Conservation (phyloP, 2,888 invertebrate species). For the Ennomos erosarius region DNA sequence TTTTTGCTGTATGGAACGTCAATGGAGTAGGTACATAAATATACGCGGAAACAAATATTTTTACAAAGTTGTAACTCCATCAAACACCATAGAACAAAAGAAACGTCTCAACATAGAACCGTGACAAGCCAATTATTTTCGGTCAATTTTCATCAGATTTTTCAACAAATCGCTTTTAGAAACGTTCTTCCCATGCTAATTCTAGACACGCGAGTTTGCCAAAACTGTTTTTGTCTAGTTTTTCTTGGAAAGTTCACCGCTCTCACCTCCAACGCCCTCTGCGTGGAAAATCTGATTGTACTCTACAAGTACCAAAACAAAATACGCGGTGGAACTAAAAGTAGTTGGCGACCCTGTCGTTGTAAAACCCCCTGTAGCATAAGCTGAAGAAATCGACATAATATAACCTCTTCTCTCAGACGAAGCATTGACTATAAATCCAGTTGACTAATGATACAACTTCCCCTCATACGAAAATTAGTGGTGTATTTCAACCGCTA, state of each 20-base stretch:
- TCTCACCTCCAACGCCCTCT: slow-evolving; percentile 67
- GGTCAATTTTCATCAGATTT: slow-evolving; percentile 37
- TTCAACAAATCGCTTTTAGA: slow-evolving; percentile 26
- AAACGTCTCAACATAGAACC: slow-evolving; percentile 16
- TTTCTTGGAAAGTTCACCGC: slow-evolving; percentile 70
- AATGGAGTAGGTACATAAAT: too few relatives aligned
- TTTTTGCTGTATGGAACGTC: background rate
- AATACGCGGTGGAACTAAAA: background rate
- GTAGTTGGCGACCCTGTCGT: too few relatives aligned
- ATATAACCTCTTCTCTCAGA: too few relatives aligned
- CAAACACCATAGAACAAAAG: slow-evolving; percentile 12
- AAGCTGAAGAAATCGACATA: too few relatives aligned
- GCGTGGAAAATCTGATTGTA: slow-evolving; percentile 56
- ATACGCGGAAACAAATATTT: too few relatives aligned
- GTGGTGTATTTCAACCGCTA: too few relatives aligned
- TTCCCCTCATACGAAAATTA: too few relatives aligned
- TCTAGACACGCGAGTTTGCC: slow-evolving; percentile 67
- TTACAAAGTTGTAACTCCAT: background rate
- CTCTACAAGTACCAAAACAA: slow-evolving; percentile 34
- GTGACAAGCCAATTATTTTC: slow-evolving; percentile 43
- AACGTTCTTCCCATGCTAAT: slow-evolving; percentile 65
- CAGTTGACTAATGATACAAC: too few relatives aligned
- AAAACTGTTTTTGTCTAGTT: slow-evolving; percentile 70
- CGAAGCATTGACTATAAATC: too few relatives aligned
- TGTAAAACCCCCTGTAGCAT: too few relatives aligned